phyloP scores from a whole-genome alignment of 2,797 vertebrate genomes.

The Chiroxiphia lanceolata region DNA sequence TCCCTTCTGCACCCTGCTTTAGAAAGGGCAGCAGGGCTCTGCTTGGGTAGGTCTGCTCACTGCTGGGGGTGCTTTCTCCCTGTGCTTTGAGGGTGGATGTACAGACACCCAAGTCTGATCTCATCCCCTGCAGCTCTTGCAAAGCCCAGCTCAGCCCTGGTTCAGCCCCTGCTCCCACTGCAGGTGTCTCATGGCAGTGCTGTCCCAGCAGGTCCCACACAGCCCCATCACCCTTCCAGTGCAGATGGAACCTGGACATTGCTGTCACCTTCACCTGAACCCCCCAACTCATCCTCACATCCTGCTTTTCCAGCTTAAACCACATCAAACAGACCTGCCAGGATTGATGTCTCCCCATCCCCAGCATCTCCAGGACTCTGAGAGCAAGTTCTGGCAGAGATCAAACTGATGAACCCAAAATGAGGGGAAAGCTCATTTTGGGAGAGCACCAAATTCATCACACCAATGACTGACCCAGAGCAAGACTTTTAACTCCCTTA shows the following conservation, averaged over 20 bases:
- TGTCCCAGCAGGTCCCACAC: not conserved
- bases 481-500: not conserved
- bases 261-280: not conserved
- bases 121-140: not conserved
- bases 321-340: not conserved
- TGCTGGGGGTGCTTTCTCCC: not conserved
- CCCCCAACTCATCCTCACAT: not conserved
- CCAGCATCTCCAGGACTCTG: not conserved
- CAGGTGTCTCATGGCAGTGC: not conserved
- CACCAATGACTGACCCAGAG: not conserved
- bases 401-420: not conserved
- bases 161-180: not conserved
- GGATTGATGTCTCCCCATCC: not conserved
- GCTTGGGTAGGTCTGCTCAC: not conserved
- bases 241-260: accelerated
- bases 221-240: no score
- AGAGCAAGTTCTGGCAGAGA: not conserved
- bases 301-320: not conserved
- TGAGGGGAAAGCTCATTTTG: not conserved
- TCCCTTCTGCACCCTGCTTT: not conserved
- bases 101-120: not conserved
- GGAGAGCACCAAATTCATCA: not conserved
- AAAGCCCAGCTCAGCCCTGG: not conserved
- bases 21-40: not conserved
- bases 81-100: not conserved